Percentiles rank a stretch among this genome's conserved stretches.
phyloP scores from a whole-genome alignment of 1,140 invertebrate genomes.

The Diuraphis noxia region DNA sequence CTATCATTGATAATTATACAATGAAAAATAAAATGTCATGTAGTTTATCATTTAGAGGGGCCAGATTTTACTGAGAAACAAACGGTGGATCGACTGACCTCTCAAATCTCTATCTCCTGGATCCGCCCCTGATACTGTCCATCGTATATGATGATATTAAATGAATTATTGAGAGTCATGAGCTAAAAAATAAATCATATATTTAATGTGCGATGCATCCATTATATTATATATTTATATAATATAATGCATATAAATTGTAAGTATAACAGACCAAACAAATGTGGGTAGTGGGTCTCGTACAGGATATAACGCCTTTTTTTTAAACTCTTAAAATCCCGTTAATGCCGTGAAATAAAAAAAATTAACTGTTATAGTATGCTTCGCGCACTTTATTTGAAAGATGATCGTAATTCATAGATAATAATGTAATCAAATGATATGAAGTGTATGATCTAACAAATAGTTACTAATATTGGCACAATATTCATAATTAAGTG shows the following conservation, averaged over 20 bases:
- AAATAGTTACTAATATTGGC: background rate
- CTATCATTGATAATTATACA: no score
- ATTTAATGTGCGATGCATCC: background rate
- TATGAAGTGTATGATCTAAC: background rate
- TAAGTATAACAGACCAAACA: background rate
- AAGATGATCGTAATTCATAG: background rate
- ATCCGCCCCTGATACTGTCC: background rate
- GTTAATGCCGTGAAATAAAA: background rate
- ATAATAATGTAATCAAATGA: no score
- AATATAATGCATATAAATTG: background rate
- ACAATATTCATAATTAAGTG: background rate
- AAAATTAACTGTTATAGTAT: background rate
- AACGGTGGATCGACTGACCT: no score
- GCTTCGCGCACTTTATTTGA: background rate
- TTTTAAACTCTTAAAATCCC: background rate
- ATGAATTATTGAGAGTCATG: background rate
- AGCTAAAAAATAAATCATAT: background rate
- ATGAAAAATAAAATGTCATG: no score
- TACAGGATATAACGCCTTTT: background rate
- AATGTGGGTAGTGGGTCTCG: background rate
- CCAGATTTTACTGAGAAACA: no score
- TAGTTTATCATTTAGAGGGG: no score
- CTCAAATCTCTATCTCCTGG: no score
- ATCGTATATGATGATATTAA: background rate
- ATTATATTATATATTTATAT: background rate